Percentiles rank a stretch among this genome's conserved stretches.
phyloP scores from a whole-genome alignment of 2,888 invertebrate genomes.

The Acanthosepion lycidas region DNA sequence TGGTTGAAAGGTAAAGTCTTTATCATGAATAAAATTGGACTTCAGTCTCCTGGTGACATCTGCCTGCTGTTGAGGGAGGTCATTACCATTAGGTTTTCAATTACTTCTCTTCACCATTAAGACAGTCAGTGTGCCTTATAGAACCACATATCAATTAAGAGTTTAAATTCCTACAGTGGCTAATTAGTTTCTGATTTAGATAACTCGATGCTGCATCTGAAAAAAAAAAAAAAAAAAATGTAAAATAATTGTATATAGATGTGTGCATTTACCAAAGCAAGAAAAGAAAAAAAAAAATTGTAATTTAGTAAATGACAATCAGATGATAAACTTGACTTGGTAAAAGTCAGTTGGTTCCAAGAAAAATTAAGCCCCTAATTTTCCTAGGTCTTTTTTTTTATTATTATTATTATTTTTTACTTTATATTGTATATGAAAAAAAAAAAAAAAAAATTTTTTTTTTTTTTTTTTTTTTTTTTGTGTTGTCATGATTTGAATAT shows the following conservation, averaged over 20 bases:
- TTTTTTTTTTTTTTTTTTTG: background rate
- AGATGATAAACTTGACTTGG: background rate
- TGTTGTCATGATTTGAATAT: too few species aligned
- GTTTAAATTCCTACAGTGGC: background rate
- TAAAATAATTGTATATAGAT: background rate
- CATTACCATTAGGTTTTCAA: background rate
- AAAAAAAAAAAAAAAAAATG: background rate
- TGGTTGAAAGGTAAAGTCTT: too few species aligned
- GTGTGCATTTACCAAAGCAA: background rate
- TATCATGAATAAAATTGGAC: too few species aligned
- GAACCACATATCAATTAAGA: background rate
- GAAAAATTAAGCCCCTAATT: background rate
- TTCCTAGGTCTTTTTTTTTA: background rate
- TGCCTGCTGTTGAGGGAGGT: background rate
- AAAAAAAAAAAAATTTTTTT: too few species aligned
- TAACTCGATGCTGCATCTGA: background rate
- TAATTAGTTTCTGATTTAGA: background rate
- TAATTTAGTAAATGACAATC: constrained; percentile 20
- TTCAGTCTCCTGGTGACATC: too few species aligned
- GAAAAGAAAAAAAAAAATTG: background rate
- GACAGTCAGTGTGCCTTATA: background rate
- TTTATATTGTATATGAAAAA: too few species aligned
- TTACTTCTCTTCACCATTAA: background rate
- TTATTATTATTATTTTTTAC: background rate
- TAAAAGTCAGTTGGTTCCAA: background rate